Conservation (phyloP, 2,888 invertebrate genomes). For the Cephus runcator region DNA sequence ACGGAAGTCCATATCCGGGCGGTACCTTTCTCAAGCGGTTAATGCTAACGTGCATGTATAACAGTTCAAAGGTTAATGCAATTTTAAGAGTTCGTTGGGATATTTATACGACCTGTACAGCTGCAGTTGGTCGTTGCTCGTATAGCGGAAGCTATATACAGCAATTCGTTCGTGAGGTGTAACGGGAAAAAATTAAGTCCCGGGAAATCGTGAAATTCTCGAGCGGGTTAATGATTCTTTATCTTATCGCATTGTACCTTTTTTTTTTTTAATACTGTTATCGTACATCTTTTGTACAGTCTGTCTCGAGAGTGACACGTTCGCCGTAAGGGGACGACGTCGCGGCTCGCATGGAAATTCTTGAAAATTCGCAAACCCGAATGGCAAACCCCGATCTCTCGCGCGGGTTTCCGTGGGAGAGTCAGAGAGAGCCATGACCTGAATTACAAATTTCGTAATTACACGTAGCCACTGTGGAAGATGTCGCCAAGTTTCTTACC, state of each 20-base stretch:
- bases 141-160: not conserved
- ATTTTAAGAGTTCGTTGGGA: not conserved
- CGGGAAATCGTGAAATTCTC: not conserved
- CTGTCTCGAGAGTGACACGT: not conserved
- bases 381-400: not conserved
- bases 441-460: not conserved
- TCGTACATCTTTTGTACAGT: not conserved
- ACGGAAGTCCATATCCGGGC: not conserved
- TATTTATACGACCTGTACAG: not conserved
- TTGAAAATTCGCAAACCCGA: not conserved
- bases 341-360: not conserved
- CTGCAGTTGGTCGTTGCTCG: no score
- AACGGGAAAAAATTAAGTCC: not conserved
- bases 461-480: not conserved
- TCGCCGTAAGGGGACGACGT: not conserved
- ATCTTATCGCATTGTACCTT: not conserved
- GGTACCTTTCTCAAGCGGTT: not conserved
- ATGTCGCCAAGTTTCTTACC: not conserved
- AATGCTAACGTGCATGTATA: not conserved
- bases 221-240: not conserved
- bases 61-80: not conserved
- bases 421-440: not conserved
- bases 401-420: not conserved
- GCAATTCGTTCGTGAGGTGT: not conserved
- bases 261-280: not conserved